Evolutionary conservation across 2,797 vertebrate species (phyloP).

Genomic region (Pachyuromys duprasi): DNA sequence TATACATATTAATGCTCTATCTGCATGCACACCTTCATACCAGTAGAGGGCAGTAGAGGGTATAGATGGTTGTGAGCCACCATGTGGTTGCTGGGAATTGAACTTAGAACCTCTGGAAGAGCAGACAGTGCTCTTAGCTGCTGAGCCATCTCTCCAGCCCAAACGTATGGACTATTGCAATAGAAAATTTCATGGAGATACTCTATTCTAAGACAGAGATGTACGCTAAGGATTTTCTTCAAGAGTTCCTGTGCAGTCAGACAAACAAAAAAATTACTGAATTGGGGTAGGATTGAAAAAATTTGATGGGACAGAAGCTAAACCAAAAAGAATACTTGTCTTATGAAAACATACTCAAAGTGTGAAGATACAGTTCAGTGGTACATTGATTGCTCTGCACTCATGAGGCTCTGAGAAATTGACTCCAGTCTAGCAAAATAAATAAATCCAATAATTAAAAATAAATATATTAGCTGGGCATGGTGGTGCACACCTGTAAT

Average conservation of each 20-base stretch:
- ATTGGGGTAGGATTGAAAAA: conserved; percentile 25
- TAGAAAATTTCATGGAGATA: not conserved
- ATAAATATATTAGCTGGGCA: not conserved
- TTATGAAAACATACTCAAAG: not conserved
- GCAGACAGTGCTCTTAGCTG: no score
- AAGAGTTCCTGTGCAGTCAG: conserved; percentile 31
- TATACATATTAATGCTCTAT: no score
- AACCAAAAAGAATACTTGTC: not conserved
- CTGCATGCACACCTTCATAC: no score
- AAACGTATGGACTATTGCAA: not conserved
- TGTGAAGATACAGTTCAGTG: not conserved
- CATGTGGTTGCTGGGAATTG: no score
- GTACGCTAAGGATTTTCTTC: not conserved
- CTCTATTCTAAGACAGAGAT: conserved; percentile 19
- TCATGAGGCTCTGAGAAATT: not conserved
- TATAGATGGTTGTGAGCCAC: no score
- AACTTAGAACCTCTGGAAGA: no score
- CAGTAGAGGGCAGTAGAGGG: no score
- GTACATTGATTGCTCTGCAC: not conserved
- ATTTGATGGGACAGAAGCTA: not conserved
- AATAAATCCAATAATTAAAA: not conserved
- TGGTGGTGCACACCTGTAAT: not conserved
- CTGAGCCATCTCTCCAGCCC: no score
- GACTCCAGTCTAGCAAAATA: not conserved
- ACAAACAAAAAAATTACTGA: conserved; percentile 48